Percentiles rank a stretch among this genome's conserved stretches.
Evolutionary conservation across 2,113 vertebrate species (phyloP).

Genomic region (Varanus komodoensis): DNA sequence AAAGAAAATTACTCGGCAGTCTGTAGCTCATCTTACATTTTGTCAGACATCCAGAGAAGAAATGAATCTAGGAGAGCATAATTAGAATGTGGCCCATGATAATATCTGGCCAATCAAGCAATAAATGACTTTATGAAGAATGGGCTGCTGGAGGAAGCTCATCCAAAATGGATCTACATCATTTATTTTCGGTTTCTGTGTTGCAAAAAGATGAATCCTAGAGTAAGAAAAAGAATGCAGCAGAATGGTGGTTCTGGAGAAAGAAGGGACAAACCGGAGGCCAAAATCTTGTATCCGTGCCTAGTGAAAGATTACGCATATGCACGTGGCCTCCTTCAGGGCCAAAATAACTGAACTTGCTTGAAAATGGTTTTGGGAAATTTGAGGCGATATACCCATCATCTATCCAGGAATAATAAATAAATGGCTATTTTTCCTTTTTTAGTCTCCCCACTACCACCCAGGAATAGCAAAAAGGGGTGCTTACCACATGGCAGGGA

Average conservation of each 20-base stretch:
- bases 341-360: no score
- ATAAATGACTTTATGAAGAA: conserved; percentile 32
- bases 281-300: background rate
- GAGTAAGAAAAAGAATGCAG: no score
- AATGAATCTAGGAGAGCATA: conserved; percentile 40
- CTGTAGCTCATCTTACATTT: conserved; percentile 39
- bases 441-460: no score
- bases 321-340: no score
- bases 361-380: no score
- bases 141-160: background rate
- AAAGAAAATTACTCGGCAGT: conserved; percentile 12
- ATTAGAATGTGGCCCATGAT: conserved; percentile 36
- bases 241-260: background rate
- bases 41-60: conserved; percentile 40
- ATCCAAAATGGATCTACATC: background rate
- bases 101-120: conserved; percentile 36
- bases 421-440: no score
- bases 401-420: no score
- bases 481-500: no score
- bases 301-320: background rate
- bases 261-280: no score
- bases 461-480: no score
- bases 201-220: background rate
- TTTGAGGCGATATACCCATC: no score
- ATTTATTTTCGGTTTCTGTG: conserved; percentile 2